These are phyloP conservation scores for Macaria liturata DNA, from an alignment of 2,888 invertebrate species.

Conservation along the genomic window DNA sequence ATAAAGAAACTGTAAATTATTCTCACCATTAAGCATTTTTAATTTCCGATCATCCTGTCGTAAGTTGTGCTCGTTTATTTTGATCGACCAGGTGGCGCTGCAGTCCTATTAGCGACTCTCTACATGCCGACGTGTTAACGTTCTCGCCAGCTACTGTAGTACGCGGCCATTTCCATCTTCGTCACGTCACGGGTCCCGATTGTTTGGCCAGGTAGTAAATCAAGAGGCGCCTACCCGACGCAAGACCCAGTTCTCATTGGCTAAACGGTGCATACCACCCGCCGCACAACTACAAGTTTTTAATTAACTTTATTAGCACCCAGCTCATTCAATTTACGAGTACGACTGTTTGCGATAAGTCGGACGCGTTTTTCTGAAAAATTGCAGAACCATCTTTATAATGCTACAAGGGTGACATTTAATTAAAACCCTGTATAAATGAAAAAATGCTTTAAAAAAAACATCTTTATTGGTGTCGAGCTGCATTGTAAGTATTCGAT, in stretches of 20 bases:
- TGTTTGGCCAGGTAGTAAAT: constrained; percentile 69
- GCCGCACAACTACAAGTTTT: background rate
- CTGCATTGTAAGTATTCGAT: too few species aligned
- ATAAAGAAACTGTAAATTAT: too few species aligned
- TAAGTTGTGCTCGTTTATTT: too few species aligned
- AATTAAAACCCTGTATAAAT: too few species aligned
- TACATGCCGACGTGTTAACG: background rate
- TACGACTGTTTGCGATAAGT: background rate
- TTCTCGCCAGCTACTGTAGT: constrained; percentile 1
- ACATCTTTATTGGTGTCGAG: too few species aligned
- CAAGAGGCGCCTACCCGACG: constrained; percentile 57
- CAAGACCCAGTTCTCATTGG: constrained; percentile 17
- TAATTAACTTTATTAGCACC: constrained; percentile 1
- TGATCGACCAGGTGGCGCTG: too few species aligned
- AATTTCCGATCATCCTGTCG: too few species aligned
- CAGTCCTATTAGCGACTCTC: too few species aligned
- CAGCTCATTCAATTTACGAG: background rate
- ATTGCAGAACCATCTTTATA: too few species aligned
- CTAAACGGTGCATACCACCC: constrained; percentile 5
- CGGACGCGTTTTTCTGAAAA: background rate
- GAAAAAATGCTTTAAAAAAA: too few species aligned
- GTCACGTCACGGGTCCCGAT: constrained; percentile 42
- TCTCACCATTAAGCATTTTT: too few species aligned
- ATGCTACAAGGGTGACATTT: too few species aligned
- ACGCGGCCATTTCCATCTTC: constrained; percentile 25